Base-by-base conservation (phyloP, 2,888 invertebrate genomes). In the Parnassius orleans region DNA sequence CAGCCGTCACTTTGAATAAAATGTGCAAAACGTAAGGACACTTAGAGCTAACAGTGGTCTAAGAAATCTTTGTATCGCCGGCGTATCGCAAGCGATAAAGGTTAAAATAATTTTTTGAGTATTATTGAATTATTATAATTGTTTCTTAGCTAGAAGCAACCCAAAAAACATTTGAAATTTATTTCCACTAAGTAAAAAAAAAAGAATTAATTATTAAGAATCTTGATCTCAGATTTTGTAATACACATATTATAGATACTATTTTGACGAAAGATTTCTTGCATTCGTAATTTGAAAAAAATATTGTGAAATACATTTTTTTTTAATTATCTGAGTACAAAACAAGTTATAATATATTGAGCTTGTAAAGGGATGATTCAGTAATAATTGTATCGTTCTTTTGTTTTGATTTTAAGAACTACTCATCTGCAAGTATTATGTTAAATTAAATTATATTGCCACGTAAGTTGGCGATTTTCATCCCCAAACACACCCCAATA, bases 401-500 rank as follows among this genome's bases (percentile, higher is more conserved):
- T 14, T 14, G 7, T 12, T n/a, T 14, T 48, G 9, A 14, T 48
- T 14, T 14, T 14, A 48, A 12, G n/a, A n/a, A 46, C 46, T 12
- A 46, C 46, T 46, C 12, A 46, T 12, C 12, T 2, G 12, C 11
- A 7, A n/a, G n/a, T 12, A 12, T 12, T 46, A 46, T 46, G 12
- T 46, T 46, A 11, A 46, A 48, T 48, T 48, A 48, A 11, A 14
- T 48, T 48, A 14, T 9, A 14, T 14, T 48, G 10, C 14, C 3
- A 48, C 33, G 41, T 53, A n/a, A 63, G n/a, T 51, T 58, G 48
- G 41, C 51, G 57, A 57, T 55, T 56, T 56, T 67, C 69, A 76
- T 77, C 80, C 77, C 77, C 75, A 71, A 72, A 77, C 79, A 81
- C 82, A 1, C 80, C 83, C 81, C 71, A 67, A 61, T 55, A 46